Conservation (phyloP, 1,140 invertebrate species). For the Tetranychus cinnabarinus region DNA sequence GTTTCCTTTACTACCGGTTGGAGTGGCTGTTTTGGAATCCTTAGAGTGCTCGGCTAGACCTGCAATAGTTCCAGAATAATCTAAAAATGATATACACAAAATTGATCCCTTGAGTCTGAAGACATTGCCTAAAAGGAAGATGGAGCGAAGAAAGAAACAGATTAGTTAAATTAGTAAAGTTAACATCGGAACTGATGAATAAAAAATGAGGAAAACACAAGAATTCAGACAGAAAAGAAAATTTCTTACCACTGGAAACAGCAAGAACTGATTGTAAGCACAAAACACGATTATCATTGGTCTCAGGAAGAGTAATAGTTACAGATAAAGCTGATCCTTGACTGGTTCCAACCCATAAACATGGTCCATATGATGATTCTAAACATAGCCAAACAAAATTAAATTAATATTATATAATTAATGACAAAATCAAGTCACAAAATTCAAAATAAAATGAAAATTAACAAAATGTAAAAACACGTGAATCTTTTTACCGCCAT, state of each 20-base stretch:
- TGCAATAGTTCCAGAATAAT: conserved; percentile 65
- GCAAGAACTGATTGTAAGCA: conserved; percentile 61
- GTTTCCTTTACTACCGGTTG: conserved; percentile 32
- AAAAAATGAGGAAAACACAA: no score
- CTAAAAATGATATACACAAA: conserved; percentile 76
- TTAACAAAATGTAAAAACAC: no score
- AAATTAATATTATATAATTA: not conserved
- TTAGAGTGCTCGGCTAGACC: no score
- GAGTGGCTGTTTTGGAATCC: conserved; percentile 34
- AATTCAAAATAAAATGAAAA: not conserved
- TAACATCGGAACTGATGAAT: no score
- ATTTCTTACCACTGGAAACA: conserved; percentile 51
- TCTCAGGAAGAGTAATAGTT: conserved; percentile 55
- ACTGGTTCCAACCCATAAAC: conserved; percentile 85
- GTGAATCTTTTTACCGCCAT: no score
- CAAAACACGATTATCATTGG: conserved; percentile 39
- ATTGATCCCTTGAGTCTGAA: conserved; percentile 84
- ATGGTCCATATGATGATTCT: conserved; percentile 56
- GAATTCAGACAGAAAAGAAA: no score
- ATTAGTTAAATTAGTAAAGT: no score
- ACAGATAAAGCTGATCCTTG: conserved; percentile 79
- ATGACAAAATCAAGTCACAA: not conserved
- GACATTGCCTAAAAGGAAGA: conserved; percentile 80
- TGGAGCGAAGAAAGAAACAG: no score
- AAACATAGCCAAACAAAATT: conserved; percentile 1